Percentiles rank a stretch among this genome's conserved stretches.
phyloP scores from a whole-genome alignment of 2,888 invertebrate species.

The Tetragonisca angustula region DNA sequence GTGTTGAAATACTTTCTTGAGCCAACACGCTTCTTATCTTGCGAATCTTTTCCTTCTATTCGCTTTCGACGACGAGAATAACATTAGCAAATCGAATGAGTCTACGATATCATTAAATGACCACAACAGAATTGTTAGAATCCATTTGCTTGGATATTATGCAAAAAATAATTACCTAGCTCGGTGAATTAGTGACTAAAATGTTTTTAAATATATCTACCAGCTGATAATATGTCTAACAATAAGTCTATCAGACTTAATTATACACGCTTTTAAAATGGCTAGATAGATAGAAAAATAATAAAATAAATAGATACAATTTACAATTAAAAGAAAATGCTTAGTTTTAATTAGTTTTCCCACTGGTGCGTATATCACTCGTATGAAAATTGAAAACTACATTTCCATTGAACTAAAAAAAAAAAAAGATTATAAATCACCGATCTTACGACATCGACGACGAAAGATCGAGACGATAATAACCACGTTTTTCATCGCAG shows the following conservation, averaged over 20 bases:
- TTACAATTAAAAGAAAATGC: not conserved
- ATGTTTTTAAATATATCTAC: not conserved
- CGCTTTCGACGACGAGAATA: conserved; percentile 8
- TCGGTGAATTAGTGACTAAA: not conserved
- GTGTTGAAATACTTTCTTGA: too few species aligned
- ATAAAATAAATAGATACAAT: not conserved
- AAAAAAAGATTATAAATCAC: not conserved
- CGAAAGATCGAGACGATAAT: not conserved
- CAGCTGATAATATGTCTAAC: not conserved
- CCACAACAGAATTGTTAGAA: conserved; percentile 7
- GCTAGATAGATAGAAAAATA: not conserved
- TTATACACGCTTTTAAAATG: not conserved
- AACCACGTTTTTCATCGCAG: not conserved
- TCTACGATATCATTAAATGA: conserved; percentile 29
- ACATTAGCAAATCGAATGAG: conserved; percentile 23
- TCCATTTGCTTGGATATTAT: not conserved
- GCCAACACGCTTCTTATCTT: not conserved
- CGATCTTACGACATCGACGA: not conserved
- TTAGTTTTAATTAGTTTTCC: not conserved
- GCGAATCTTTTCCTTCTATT: conserved; percentile 10
- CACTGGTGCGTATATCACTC: not conserved
- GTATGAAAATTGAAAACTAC: not conserved
- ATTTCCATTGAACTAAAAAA: not conserved
- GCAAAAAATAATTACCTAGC: conserved; percentile 14
- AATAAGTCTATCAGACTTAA: not conserved